Base-by-base conservation (phyloP, 2,797 vertebrate genomes). In the Aselliscus stoliczkanus region DNA sequence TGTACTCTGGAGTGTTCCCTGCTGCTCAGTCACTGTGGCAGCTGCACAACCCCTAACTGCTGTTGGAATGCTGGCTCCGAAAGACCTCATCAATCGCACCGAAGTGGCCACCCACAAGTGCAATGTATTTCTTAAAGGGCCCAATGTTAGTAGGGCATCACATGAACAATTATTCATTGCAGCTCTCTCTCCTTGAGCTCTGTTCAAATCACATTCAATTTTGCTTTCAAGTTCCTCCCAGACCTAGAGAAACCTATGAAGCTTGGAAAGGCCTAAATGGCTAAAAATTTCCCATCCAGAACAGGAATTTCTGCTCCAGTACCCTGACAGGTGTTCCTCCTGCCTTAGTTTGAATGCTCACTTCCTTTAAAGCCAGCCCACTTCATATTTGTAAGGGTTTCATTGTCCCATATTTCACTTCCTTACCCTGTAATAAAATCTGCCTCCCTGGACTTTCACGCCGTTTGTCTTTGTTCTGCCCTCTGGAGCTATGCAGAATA, bases 21-120 rank as follows among this genome's bases (percentile, higher is more conserved):
- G 56, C 88, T 82, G 39, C 73, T 95, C 82, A 90, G 94, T 97
- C 94, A 93, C 75, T 69, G 94, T 17, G 72, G 89, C 93, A 97
- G 89, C 93, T 95, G 95, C 89, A 31, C n/a, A 62, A 50, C 39
- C 69, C 23, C 54, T 62, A n/a, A 73, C 73, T 44, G 4, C 58
- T 0, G 0, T 31, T 42, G 80, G 86, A 96, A 94, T 70, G 87
- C 83, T 90, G 85, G 72, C 80, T 82, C 56, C 77, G 80, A 50
- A 29, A 90, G 81, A 65, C 34, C 37, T 54, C 47, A 18, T 83
- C 44, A 8, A 2, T 5, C 47, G n/a, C 69, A 52, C 29, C 6
- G 1, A 56, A 67, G 64, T 52, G 90, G 82, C 44, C 85, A 75
- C 72, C 31, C 87, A 73, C 81, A 54, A 11, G 31, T 5, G 52